Evolutionary conservation across 2,797 vertebrate species (phyloP).

Genomic region (Clarias laeviceps): DNA sequence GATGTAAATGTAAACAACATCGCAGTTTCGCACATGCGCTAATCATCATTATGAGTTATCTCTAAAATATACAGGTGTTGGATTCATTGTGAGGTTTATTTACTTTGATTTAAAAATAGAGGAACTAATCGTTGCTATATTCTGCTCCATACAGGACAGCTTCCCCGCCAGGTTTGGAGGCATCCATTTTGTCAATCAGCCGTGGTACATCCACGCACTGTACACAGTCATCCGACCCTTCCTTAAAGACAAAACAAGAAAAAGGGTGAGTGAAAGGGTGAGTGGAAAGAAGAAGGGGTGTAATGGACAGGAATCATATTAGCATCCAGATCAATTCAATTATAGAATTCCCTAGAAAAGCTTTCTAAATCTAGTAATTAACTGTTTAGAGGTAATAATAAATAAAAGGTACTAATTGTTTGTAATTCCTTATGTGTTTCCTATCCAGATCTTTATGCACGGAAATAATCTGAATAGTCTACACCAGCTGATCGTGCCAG

Average conservation of each 20-base stretch:
- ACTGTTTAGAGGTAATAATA: no score
- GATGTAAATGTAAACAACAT: no score
- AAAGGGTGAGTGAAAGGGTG: conserved; percentile 81
- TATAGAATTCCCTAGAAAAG: conserved; percentile 9
- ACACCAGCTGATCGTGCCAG: conserved; percentile 94
- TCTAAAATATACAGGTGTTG: not conserved
- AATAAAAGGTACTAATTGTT: not conserved
- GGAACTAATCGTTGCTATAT: conserved; percentile 21
- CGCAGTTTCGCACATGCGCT: not conserved
- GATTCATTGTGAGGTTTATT: not conserved
- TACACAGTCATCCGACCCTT: conserved; percentile 98
- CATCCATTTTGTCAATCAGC: conserved; percentile 98
- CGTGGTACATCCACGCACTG: conserved; percentile 97
- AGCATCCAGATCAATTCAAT: conserved; percentile 19
- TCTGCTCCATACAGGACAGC: conserved; percentile 83
- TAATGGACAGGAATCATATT: conserved; percentile 16
- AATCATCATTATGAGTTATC: not conserved
- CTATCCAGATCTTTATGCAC: conserved; percentile 92
- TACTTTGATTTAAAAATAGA: not conserved
- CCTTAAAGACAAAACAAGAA: conserved; percentile 97
- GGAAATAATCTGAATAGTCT: conserved; percentile 98
- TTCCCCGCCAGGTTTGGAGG: conserved; percentile 97
- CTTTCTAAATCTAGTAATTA: not conserved
- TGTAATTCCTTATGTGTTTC: conserved; percentile 10
- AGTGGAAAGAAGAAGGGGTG: not conserved